phyloP scores from a whole-genome alignment of 1,140 invertebrate genomes.

The Apis laboriosa region DNA sequence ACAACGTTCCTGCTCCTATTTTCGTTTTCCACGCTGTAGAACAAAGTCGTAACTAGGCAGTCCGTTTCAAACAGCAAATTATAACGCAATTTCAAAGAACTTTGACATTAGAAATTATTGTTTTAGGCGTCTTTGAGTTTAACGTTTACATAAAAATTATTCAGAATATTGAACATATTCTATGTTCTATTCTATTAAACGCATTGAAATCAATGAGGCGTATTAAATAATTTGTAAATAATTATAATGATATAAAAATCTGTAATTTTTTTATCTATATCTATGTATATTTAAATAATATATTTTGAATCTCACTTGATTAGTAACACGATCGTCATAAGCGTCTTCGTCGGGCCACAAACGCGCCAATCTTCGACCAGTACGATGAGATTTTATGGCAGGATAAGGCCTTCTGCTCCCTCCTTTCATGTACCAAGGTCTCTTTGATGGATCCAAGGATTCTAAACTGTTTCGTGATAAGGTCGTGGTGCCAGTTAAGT shows the following conservation, averaged over 20 bases:
- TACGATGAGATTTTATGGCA: slow-evolving; percentile 74
- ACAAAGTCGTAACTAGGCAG: not conserved
- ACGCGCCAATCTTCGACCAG: slow-evolving; percentile 77
- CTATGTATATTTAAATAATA: too few relatives aligned
- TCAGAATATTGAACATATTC: too few relatives aligned
- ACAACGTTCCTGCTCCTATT: not conserved
- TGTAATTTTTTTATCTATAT: too few relatives aligned
- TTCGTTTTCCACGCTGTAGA: not conserved
- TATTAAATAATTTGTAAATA: too few relatives aligned
- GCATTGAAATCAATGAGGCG: too few relatives aligned
- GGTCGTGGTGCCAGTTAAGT: slow-evolving; percentile 66
- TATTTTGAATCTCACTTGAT: slow-evolving; percentile 78
- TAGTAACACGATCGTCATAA: slow-evolving; percentile 85
- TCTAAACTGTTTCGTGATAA: slow-evolving; percentile 63
- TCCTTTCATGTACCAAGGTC: slow-evolving; percentile 85
- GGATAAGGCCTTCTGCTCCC: slow-evolving; percentile 81
- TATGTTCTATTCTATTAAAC: too few relatives aligned
- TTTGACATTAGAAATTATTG: too few relatives aligned
- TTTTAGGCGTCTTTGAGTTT: too few relatives aligned
- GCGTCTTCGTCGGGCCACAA: slow-evolving; percentile 84
- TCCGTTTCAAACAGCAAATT: not conserved
- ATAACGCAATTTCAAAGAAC: not conserved
- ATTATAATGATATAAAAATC: too few relatives aligned
- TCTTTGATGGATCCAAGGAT: slow-evolving; percentile 71
- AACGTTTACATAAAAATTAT: too few relatives aligned